Base-by-base conservation (phyloP, 2,113 vertebrate species). In the Galemys pyrenaicus region DNA sequence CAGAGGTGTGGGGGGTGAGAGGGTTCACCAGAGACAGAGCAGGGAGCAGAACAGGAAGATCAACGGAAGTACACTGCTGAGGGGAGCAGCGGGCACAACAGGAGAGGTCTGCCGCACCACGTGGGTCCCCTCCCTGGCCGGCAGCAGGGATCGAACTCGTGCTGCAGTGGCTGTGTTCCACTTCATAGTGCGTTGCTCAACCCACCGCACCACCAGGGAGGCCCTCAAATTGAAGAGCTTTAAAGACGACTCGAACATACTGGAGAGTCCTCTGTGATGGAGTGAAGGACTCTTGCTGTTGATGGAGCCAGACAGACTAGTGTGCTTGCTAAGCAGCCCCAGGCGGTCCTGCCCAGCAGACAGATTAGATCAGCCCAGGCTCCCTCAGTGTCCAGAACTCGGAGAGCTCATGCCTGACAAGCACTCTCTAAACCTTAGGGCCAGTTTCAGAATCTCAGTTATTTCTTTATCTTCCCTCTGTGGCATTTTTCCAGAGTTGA, bases 191-290 rank as follows among this genome's bases (percentile, higher is more conserved):
- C n/a, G n/a, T n/a, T n/a, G n/a, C n/a, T n/a, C n/a, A n/a, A n/a
- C n/a, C n/a, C n/a, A n/a, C n/a, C n/a, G n/a, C n/a, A n/a, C n/a
- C n/a, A n/a, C n/a, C n/a, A n/a, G n/a, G n/a, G n/a, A n/a, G n/a
- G n/a, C n/a, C n/a, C 98, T 99, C 78, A 99, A 99, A 97, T 98
- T 99, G 91, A 99, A 99, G 98, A 99, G 99, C 98, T 99, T 99
- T 95, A 99, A 99, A 97, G 99, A 99, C 98, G 99, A 99, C 97
- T 99, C 99, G 97, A 99, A 99, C 97, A 99, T 99, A 0, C 95
- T 99, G 97, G 99, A 99, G 96, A 99, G 99, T 92, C 99, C 99
- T 5, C 97, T 98, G 98, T 99, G 97, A 99, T 16, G 24, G n/a
- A 19, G 41, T 44, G 37, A 60, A 32, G 54, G 46, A 71, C 73